A percentile compares a stretch with the other conserved stretches of the same genome.
Evolutionary conservation across 2,113 vertebrate genomes (phyloP).

Genomic region (Dasypus novemcinctus): DNA sequence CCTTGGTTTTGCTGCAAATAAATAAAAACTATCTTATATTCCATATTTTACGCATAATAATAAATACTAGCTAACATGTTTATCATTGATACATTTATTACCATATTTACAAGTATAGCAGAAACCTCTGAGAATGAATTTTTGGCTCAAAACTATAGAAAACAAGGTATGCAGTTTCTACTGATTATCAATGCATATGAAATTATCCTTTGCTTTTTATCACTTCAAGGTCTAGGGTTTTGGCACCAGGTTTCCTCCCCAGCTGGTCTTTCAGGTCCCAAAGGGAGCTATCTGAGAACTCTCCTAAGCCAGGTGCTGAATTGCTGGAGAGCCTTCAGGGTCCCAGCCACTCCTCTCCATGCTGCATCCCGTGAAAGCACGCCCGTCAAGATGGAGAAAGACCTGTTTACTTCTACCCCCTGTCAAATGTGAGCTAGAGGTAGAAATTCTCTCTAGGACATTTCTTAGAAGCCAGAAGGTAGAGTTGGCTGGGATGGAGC

Average conservation of each 20-base stretch:
- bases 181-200: not conserved
- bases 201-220: not conserved
- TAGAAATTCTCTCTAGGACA: not conserved
- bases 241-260: not conserved
- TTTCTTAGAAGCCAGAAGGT: not conserved
- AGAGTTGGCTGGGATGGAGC: not conserved
- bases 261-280: not conserved
- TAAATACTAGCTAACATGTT: not conserved
- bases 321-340: not conserved
- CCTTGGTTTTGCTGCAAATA: conserved; percentile 87
- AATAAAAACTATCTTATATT: conserved; percentile 79
- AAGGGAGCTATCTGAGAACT: not conserved
- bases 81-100: conserved; percentile 5
- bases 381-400: not conserved
- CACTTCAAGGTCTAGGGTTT: not conserved
- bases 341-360: not conserved
- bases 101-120: not conserved
- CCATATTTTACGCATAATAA: conserved; percentile 58
- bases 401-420: not conserved
- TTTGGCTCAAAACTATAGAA: conserved; percentile 28
- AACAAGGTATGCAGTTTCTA: not conserved
- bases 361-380: not conserved
- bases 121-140: not conserved
- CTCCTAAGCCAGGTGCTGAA: not conserved
- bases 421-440: not conserved